Evolutionary conservation across 2,888 invertebrate species (phyloP), one percentile per base, ranked within the genome.

Genomic region (Oeneis ivallda): DNA sequence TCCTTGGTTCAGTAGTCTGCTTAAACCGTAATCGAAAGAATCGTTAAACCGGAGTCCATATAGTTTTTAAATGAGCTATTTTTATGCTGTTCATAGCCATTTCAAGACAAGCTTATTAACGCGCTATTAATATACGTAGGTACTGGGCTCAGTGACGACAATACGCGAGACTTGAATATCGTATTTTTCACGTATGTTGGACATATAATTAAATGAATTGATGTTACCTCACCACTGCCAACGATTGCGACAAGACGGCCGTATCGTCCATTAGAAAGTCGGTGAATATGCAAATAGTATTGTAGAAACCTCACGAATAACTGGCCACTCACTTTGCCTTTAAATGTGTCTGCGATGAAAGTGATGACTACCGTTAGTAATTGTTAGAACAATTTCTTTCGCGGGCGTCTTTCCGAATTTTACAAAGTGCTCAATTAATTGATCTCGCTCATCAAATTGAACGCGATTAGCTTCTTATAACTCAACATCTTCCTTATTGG

Each of bases 241-340:
- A 83, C 85, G 84, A 89, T 90, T 90, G 91, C 90, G 89, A 89
- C 91, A 89, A 91, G 87, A 87, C 83, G 84, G 81, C 86, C 89
- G 86, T 86, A 89, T 89, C 89, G 90, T 87, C 90, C 90, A 91
- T 92, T 92, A 92, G 92, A 92, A 92, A 91, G 91, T 92, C 88
- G 85, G 88, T 86, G 87, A 90, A 91, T 91, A 92, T 92, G 92
- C 92, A 92, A 92, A 92, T 92, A 89, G 86, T 91, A 89, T 89
- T 87, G 91, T 92, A 91, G 91, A 91, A 91, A 91, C 89, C 89
- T 86, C 89, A 90, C 91, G 89, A 92, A 90, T 90, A 91, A 88
- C 91, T 89, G 89, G 87, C 91, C 90, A 89, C 88, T 89, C 87
- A 87, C 89, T 88, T 85, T 82, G 87, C 85, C 87, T 89, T 87